Evolutionary conservation across 2,888 invertebrate genomes (phyloP), one percentile per base, ranked within the genome.

Genomic region (Chrysolina haemoptera): DNA sequence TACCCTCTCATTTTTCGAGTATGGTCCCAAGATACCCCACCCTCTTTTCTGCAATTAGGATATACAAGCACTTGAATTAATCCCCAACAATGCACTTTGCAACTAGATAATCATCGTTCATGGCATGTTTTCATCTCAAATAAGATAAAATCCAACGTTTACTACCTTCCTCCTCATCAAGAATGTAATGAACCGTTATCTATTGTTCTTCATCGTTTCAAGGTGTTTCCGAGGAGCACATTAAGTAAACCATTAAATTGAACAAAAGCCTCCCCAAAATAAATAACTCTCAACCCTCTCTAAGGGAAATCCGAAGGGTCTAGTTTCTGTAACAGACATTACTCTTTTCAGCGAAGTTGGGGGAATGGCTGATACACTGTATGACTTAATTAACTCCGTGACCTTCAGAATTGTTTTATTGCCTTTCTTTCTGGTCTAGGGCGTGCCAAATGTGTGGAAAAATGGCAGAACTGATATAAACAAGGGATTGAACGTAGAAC

Each of bases 161-260:
- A 70, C 64, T 63, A 62, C 63, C 63, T 35, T 70, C 63, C 62
- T 63, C 22, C 70, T 70, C 64, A 53, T 70, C 70, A 64, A 70
- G 64, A 53, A 70, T 70, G 64, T 62, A 53, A 35, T 64, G 50
- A 41, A 53, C 16, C 50, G 64, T 41, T 70, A 64, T 64, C 64
- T 70, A 69, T 69, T 69, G 70, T 64, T 64, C 53, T 53, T 64
- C 62, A 67, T 67, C 67, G 71, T 71, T 71, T 67, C 67, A 50
- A 41, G 40, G 41, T 72, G 63, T 72, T 72, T 62, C 63, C 59
- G 35, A 35, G 35, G 27, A 59, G 59, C 59, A 27, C 27, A 59
- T 59, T 67, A 20, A 48, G 53, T 53, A 41, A 67, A 53, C 53
- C 53, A 67, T 67, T 67, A 67, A 67, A 67, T 67, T 40, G n/a